Percentiles rank a stretch among this genome's conserved stretches.
Evolutionary conservation across 1,140 invertebrate genomes (phyloP).

Genomic region (Dendrolimus kikuchii): DNA sequence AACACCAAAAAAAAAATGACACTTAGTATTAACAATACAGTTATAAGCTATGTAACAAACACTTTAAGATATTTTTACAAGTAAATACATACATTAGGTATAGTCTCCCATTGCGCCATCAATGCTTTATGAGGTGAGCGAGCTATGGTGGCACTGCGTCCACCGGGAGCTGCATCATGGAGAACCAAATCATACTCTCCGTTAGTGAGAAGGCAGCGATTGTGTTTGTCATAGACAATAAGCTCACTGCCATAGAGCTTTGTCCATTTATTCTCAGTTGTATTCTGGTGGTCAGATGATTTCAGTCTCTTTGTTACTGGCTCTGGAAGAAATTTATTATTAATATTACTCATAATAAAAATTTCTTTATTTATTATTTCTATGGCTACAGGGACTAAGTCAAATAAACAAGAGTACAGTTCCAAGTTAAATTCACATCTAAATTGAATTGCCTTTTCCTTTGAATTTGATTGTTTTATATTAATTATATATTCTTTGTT

Average conservation of each 20-base stretch:
- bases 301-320: constrained; percentile 59
- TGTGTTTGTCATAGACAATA: constrained; percentile 92
- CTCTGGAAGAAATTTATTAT: constrained; percentile 21
- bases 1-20: not conserved
- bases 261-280: constrained; percentile 67
- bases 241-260: constrained; percentile 88
- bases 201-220: constrained; percentile 86
- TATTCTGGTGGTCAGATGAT: constrained; percentile 44
- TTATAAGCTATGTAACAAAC: not conserved
- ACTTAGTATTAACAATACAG: not conserved
- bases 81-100: constrained; percentile 76
- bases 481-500: too few relatives aligned
- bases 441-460: too few relatives aligned
- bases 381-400: too few relatives aligned
- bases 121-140: constrained; percentile 66
- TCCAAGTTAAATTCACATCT: too few relatives aligned
- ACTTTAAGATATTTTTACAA: not conserved
- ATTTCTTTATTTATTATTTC: too few relatives aligned
- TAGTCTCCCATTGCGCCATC: constrained; percentile 82
- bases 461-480: too few relatives aligned
- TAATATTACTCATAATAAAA: too few relatives aligned
- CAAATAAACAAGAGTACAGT: too few relatives aligned
- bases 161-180: constrained; percentile 77
- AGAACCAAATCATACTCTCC: constrained; percentile 92
- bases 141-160: constrained; percentile 51